Conservation (phyloP, 2,113 vertebrate genomes). For the Saimiri boliviensis region DNA sequence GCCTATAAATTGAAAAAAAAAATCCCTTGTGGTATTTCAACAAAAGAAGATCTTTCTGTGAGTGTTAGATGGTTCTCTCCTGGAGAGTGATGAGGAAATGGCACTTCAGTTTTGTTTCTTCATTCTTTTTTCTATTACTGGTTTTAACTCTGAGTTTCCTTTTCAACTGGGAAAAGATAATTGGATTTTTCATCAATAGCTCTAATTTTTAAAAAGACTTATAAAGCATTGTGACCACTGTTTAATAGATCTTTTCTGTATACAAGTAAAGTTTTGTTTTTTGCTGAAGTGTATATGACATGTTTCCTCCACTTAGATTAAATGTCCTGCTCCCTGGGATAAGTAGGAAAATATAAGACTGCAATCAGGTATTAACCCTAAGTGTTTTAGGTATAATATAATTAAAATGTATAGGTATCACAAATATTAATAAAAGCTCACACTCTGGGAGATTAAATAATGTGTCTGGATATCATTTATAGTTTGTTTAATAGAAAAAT, state of each 20-base stretch:
- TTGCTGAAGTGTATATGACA: neutral
- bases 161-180: constrained; percentile 6
- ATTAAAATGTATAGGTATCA: neutral
- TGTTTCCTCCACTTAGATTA: neutral
- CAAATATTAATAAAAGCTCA: no score
- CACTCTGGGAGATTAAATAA: no score
- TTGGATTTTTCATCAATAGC: neutral
- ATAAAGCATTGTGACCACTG: neutral
- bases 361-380: neutral
- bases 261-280: neutral
- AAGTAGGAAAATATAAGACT: neutral
- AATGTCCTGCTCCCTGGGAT: neutral
- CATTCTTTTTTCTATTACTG: neutral
- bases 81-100: neutral
- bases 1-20: constrained; percentile 51
- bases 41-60: constrained; percentile 46
- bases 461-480: no score
- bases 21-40: constrained; percentile 35
- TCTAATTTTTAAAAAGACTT: constrained; percentile 34
- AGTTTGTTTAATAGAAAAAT: no score
- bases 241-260: neutral
- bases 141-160: neutral
- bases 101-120: constrained; percentile 30
- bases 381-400: neutral
- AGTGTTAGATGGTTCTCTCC: constrained; percentile 24